Percentiles rank a stretch among this genome's conserved stretches.
These are phyloP conservation scores for Pachypeltis micranthus DNA, from an alignment of 1,140 invertebrate species.

Conservation along the genomic window DNA sequence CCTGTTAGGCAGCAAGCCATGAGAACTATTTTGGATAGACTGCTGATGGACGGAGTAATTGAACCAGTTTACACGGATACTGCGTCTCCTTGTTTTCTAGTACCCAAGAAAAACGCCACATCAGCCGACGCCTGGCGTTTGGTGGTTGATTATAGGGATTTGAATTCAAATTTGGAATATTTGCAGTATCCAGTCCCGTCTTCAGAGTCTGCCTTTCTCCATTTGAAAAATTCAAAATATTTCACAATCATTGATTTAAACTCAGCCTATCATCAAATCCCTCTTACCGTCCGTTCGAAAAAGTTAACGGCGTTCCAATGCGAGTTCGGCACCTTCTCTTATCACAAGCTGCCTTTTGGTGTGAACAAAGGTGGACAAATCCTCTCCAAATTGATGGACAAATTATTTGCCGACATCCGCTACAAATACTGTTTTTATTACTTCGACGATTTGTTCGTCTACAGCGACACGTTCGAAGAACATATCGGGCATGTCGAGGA, in stretches of 20 bases:
- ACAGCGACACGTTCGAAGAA: constrained; percentile 16
- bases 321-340: not conserved
- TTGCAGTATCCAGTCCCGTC: not conserved
- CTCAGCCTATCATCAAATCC: not conserved
- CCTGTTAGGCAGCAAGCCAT: not conserved
- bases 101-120: not conserved
- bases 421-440: constrained; percentile 20
- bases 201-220: not conserved
- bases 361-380: constrained; percentile 23
- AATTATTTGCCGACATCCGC: constrained; percentile 17
- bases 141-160: not conserved
- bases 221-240: not conserved
- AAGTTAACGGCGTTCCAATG: not conserved
- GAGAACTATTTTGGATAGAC: not conserved
- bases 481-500: constrained; percentile 19
- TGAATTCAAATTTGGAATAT: not conserved
- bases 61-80: not conserved
- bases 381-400: constrained; percentile 31
- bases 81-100: not conserved
- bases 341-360: not conserved
- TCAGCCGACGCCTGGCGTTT: too few relatives aligned
- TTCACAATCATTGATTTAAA: not conserved
- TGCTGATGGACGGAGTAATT: not conserved
- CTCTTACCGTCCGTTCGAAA: not conserved
- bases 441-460: constrained; percentile 31